These are phyloP conservation scores for Pseudomyrmex concolor DNA, from an alignment of 1,140 invertebrate genomes.

Conservation along the genomic window DNA sequence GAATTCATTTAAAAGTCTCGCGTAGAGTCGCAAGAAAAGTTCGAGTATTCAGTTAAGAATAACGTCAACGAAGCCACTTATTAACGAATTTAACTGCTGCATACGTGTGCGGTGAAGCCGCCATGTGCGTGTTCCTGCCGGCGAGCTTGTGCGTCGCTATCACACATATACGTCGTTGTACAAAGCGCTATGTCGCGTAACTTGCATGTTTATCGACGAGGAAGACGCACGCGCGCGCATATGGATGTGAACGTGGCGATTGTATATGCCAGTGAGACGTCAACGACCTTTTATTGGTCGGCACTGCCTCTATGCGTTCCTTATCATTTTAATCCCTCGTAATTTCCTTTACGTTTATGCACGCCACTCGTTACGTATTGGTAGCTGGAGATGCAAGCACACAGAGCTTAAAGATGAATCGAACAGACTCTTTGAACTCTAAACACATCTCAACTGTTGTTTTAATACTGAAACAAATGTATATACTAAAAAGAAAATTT, in stretches of 20 bases:
- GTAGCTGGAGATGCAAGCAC: background rate
- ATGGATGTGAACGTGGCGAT: constrained; percentile 47
- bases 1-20: constrained; percentile 47
- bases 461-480: too few species aligned
- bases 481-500: background rate
- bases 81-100: constrained; percentile 43
- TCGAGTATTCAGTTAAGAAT: constrained; percentile 55
- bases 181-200: constrained; percentile 4
- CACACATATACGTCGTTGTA: background rate
- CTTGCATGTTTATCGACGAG: constrained; percentile 37
- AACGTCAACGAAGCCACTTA: constrained; percentile 48
- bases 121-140: background rate
- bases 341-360: constrained; percentile 61
- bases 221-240: constrained; percentile 11
- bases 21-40: constrained; percentile 9
- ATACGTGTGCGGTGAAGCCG: background rate
- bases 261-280: constrained; percentile 64
- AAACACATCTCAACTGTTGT: background rate
- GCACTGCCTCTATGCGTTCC: constrained; percentile 52
- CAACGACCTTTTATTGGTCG: constrained; percentile 68
- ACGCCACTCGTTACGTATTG: constrained; percentile 48
- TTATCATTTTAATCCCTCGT: constrained; percentile 69
- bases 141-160: background rate
- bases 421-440: background rate
- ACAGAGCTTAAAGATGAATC: constrained; percentile 9